Evolutionary conservation across 2,113 vertebrate genomes (phyloP).

Genomic region (Nyctibius bracteatus): DNA sequence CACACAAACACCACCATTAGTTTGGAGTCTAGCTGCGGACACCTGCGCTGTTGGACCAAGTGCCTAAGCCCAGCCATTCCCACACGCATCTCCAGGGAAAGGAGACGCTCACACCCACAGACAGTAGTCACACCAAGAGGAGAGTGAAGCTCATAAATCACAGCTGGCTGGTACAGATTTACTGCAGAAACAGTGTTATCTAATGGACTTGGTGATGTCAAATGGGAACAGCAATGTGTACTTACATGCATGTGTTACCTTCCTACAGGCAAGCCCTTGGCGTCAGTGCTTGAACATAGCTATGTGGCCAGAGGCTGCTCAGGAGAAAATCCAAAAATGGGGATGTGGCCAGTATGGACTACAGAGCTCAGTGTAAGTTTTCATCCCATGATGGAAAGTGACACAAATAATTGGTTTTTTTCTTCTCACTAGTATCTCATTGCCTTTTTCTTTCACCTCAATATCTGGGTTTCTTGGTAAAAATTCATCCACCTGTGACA

Average conservation of each 20-base stretch:
- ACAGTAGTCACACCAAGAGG: neutral
- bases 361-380: neutral
- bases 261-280: neutral
- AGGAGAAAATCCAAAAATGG: neutral
- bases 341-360: neutral
- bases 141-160: conserved; percentile 36
- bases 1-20: neutral
- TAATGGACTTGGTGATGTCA: conserved; percentile 18
- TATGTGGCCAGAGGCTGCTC: neutral
- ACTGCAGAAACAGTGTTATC: conserved; percentile 9
- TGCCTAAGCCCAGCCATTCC: neutral
- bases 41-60: neutral
- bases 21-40: neutral
- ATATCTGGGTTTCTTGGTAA: neutral
- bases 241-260: neutral
- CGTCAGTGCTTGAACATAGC: neutral
- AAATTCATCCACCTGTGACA: neutral
- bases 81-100: neutral
- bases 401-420: neutral
- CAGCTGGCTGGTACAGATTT: neutral
- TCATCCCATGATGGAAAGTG: neutral
- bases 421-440: neutral
- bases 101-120: neutral
- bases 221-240: neutral
- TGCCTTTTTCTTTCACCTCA: neutral